These are phyloP conservation scores for Tragelaphus scriptus DNA, from an alignment of 2,113 vertebrate species.

Conservation along the genomic window DNA sequence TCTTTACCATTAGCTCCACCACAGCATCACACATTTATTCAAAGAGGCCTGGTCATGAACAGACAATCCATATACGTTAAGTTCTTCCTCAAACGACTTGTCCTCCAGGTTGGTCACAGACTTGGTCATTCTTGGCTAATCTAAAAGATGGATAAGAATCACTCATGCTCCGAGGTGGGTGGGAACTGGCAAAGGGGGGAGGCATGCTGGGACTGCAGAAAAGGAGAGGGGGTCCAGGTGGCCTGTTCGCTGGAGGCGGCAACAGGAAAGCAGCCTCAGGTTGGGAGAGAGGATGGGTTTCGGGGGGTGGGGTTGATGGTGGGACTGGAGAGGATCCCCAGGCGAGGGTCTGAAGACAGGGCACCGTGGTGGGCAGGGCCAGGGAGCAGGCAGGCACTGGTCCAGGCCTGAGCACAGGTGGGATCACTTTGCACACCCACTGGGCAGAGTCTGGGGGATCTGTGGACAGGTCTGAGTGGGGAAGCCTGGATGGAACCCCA, in stretches of 20 bases:
- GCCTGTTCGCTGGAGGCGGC: fast-evolving
- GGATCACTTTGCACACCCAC: too few relatives aligned
- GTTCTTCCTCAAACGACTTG: background rate
- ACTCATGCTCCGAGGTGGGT: background rate
- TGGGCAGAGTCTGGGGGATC: background rate
- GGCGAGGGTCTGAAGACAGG: fast-evolving
- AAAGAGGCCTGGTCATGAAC: background rate
- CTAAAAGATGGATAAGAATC: background rate
- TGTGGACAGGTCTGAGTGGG: background rate
- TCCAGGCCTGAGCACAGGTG: background rate
- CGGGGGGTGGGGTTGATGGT: background rate
- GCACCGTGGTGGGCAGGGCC: fast-evolving
- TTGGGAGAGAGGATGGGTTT: background rate
- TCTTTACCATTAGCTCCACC: background rate
- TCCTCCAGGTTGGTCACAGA: background rate
- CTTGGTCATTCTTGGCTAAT: background rate
- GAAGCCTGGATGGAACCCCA: fast-evolving
- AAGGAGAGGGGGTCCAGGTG: background rate
- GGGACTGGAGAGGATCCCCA: fast-evolving
- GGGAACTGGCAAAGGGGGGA: background rate
- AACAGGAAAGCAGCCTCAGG: background rate
- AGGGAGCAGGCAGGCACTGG: fast-evolving
- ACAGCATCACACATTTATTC: background rate
- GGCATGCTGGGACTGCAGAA: background rate
- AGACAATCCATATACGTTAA: too few relatives aligned